Evolutionary conservation across 1,140 invertebrate species (phyloP), one percentile per base, ranked within the genome.

Genomic region (Tetranychus urticae): DNA sequence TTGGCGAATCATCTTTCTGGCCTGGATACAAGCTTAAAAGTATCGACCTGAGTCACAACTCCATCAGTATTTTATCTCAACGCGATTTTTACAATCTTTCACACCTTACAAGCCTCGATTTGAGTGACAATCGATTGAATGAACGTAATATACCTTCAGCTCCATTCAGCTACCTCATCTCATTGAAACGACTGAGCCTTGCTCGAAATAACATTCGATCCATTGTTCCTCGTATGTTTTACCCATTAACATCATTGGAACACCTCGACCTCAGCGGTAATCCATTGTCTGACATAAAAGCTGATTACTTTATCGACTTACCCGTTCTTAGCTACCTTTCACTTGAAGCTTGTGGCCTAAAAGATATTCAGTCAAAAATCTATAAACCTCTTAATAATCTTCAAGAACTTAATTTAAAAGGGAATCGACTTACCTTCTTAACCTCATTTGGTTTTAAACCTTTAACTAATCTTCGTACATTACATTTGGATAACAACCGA

Each of bases 1-100:
- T 88, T 60, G 84, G 85, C 0, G 77, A 79, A 60, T 79, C 83
- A 67, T 83, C 84, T 10, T 85, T 88, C 70, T 85, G 79, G 78
- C 82, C 82, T 2, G 75, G 85, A 2, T 77, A 76, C 59, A 79
- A 79, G 60, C 72, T 86, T 37, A 76, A 77, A 62, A 70, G 80
- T 39, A 74, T 88, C 45, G 82, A 87, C 70, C 72, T 88, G 10
- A 80, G 82, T 0, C 73, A 80, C 65, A 87, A 88, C 69, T 85
- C 84, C 66, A 80, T 88, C 55, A 81, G 80, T 8, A 77, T 79
- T 64, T 77, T 85, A 5, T 62, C 67, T n/a, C 72, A 73, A 33
- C 68, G 70, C 7, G 71, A 74, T 64, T 74, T 74, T 65, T 68
- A 66, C 33, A 70, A 73, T 4, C 65, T 77, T 55, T 64, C 68